These are phyloP conservation scores for Grus americana DNA, from an alignment of 2,113 vertebrate species.

Conservation along the genomic window DNA sequence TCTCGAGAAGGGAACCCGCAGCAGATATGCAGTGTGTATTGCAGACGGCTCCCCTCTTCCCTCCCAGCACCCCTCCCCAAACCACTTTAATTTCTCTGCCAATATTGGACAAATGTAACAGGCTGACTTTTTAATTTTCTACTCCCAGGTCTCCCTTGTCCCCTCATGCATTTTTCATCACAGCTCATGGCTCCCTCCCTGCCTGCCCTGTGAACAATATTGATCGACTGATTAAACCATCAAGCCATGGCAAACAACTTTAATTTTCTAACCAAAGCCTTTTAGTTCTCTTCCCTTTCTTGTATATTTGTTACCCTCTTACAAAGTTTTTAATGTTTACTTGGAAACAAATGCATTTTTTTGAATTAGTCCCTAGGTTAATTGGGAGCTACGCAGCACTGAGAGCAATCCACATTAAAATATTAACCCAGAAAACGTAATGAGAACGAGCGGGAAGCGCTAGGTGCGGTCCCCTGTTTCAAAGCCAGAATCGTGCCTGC, in stretches of 20 bases:
- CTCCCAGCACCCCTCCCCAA: slow-evolving; percentile 7
- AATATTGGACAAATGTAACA: slow-evolving; percentile 78
- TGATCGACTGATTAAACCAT: slow-evolving; percentile 87
- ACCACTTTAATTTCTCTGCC: slow-evolving; percentile 70
- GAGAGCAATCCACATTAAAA: not conserved
- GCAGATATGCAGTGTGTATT: not conserved
- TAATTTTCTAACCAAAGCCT: slow-evolving; percentile 72
- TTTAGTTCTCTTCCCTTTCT: not conserved
- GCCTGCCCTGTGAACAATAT: slow-evolving; percentile 76
- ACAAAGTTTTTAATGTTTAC: not conserved
- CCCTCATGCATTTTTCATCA: slow-evolving; percentile 87
- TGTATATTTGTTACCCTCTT: not conserved
- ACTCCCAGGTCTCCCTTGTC: slow-evolving; percentile 68
- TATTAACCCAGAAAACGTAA: not conserved
- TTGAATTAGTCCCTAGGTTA: not conserved
- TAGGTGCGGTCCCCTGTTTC: not conserved
- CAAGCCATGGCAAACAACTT: slow-evolving; percentile 83
- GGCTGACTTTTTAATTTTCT: slow-evolving; percentile 81
- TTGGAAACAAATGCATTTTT: not conserved
- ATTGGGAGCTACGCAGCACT: not conserved
- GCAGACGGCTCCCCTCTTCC: not conserved
- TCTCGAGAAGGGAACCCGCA: not conserved
- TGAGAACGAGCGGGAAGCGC: not conserved
- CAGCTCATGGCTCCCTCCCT: slow-evolving; percentile 53
- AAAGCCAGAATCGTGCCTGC: not conserved